Base-by-base conservation (phyloP, 2,113 vertebrate genomes). In the Bufo gargarizans region DNA sequence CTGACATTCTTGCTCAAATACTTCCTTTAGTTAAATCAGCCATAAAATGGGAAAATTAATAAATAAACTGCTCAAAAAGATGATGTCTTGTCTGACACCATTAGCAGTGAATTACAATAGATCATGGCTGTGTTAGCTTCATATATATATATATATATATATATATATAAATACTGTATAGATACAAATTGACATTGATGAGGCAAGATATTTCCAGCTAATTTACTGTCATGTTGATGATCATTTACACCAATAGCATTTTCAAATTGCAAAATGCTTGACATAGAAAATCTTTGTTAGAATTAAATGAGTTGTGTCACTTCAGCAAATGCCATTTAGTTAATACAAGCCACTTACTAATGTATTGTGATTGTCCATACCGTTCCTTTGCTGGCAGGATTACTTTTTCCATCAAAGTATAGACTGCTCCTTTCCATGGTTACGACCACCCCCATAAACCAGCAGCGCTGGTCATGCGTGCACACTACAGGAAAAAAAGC, bases 1-100 rank as follows among this genome's bases (percentile, higher is more conserved):
- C 47, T 71, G 82, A 72, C 49, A 84, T 72, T 9, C 13, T 3
- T 83, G 47, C 20, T 50, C 82, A 19, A 49, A 83, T 83, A 69
- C 10, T 65, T 49, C 33, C 80, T 20, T 63, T 69, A 53, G 43
- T 69, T 69, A 67, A 61, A 86, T 22, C 72, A 22, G 58, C 63
- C 11, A 63, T 86, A 74, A 61, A 43, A 77, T 49, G 19, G 33
- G 4, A 76, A 77, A 59, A 77, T 20, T 14, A 50, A 86, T 77
- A 78, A 55, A 63, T 50, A 19, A 45, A 56, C 55, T 61, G 49
- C 63, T 53, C 49, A 33, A 53, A 19, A 53, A 50, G 65, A 84
- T 53, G 14, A 82, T 22, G 10, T 67, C 69, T 76, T 74, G 2
- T 45, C 5, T 6, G 55, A 77, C 22, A 61, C 45, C 43, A 77